phyloP scores from a whole-genome alignment of 2,113 vertebrate species.

The Parus major region DNA sequence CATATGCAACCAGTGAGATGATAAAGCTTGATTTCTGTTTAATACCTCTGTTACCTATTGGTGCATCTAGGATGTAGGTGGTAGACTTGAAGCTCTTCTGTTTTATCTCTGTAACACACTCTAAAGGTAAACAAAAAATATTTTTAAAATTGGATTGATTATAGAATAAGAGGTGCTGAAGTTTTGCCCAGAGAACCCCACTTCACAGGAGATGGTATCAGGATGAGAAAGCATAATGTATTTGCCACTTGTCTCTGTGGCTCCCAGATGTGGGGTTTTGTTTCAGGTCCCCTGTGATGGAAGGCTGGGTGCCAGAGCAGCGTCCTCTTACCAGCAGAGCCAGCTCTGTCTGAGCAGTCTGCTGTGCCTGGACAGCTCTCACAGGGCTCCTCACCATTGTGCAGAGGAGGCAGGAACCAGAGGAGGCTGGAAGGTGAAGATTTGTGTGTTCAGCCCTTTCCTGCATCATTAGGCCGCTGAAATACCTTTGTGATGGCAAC shows the following conservation, averaged over 20 bases:
- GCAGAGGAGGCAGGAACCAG: neutral
- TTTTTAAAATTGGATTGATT: neutral
- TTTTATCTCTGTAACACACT: neutral
- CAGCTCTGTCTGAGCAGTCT: neutral
- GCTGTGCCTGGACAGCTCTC: neutral
- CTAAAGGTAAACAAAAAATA: neutral
- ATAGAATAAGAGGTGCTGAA: neutral
- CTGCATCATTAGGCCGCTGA: neutral
- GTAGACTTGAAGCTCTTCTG: neutral
- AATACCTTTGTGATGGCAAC: neutral
- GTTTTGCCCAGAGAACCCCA: neutral
- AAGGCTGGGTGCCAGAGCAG: neutral
- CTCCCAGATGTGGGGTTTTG: neutral
- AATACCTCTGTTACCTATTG: neutral
- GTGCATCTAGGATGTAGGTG: neutral
- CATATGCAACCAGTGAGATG: neutral
- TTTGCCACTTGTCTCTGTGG: neutral
- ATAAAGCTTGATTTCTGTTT: neutral
- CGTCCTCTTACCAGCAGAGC: neutral
- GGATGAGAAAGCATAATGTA: neutral
- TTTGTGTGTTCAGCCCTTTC: neutral
- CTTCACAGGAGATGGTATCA: neutral
- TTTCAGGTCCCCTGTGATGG: neutral
- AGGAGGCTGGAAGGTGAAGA: neutral
- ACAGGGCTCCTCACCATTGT: fast-evolving